These are phyloP conservation scores for Rhadina sibilatrix DNA, from an alignment of 2,113 vertebrate species.

Conservation along the genomic window DNA sequence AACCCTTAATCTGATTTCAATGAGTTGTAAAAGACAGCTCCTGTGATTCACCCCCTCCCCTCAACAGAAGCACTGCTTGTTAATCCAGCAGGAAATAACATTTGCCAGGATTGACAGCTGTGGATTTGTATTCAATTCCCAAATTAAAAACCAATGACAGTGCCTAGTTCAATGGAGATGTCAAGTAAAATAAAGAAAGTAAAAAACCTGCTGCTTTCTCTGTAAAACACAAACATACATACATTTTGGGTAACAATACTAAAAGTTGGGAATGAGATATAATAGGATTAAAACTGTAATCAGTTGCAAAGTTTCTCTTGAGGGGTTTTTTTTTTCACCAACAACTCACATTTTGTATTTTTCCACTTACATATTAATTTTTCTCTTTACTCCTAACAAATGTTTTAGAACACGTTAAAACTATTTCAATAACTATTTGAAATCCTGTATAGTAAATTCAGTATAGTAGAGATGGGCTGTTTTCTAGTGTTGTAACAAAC, in stretches of 20 bases:
- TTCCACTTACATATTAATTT: neutral
- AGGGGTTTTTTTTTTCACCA: neutral
- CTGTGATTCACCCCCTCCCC: slow-evolving; percentile 37
- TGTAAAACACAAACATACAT: slow-evolving; percentile 39
- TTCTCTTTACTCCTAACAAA: neutral
- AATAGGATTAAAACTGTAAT: slow-evolving; percentile 29
- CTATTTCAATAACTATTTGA: neutral
- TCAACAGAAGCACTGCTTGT: slow-evolving; percentile 54
- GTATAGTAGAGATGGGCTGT: neutral
- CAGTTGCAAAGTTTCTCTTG: slow-evolving; percentile 25
- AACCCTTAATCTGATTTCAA: slow-evolving; percentile 46
- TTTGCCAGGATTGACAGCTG: slow-evolving; percentile 77
- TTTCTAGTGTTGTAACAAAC: neutral
- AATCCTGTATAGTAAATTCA: neutral
- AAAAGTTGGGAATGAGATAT: neutral
- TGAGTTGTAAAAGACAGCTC: slow-evolving; percentile 51
- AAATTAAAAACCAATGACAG: slow-evolving; percentile 67
- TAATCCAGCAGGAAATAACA: slow-evolving; percentile 75
- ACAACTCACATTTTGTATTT: neutral
- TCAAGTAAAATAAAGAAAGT: slow-evolving; percentile 53
- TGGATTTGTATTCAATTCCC: slow-evolving; percentile 72
- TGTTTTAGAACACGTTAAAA: neutral
- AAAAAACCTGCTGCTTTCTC: slow-evolving; percentile 35
- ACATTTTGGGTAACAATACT: slow-evolving; percentile 15
- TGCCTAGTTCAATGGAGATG: slow-evolving; percentile 61